Conservation (phyloP, 2,888 invertebrate genomes). For the Drosophila siamana region DNA sequence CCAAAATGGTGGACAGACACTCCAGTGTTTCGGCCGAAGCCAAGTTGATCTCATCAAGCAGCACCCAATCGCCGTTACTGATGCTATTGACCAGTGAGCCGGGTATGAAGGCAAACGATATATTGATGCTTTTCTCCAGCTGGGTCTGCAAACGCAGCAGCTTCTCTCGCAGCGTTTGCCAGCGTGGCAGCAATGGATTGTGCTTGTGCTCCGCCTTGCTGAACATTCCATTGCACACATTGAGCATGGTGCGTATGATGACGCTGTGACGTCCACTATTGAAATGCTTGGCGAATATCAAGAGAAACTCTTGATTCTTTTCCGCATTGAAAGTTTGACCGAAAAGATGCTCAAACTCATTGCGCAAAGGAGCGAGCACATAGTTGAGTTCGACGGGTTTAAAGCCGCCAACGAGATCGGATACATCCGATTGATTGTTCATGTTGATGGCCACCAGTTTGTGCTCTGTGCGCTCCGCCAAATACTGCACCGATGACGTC, state of each 20-base stretch:
- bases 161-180: slow-evolving; percentile 89
- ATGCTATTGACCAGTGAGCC: slow-evolving; percentile 97
- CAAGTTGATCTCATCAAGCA: slow-evolving; percentile 99
- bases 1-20: slow-evolving; percentile 95
- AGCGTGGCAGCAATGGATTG: slow-evolving; percentile 86
- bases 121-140: slow-evolving; percentile 87
- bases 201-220: slow-evolving; percentile 71
- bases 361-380: slow-evolving; percentile 91
- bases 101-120: slow-evolving; percentile 94
- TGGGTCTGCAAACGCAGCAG: slow-evolving; percentile 91
- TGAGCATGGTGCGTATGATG: slow-evolving; percentile 91
- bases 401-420: slow-evolving; percentile 98
- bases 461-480: slow-evolving; percentile 93
- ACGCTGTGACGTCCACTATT: slow-evolving; percentile 90
- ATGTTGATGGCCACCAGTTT: slow-evolving; percentile 97
- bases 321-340: slow-evolving; percentile 90
- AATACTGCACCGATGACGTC: slow-evolving; percentile 96
- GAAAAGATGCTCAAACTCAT: slow-evolving; percentile 94
- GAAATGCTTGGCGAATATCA: slow-evolving; percentile 92
- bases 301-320: slow-evolving; percentile 93
- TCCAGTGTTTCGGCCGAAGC: slow-evolving; percentile 98
- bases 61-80: slow-evolving; percentile 96
- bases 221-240: slow-evolving; percentile 86
- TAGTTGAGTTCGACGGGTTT: slow-evolving; percentile 97
- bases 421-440: slow-evolving; percentile 99